A percentile compares a stretch with the other conserved stretches of the same genome.
Evolutionary conservation across 2,113 vertebrate genomes (phyloP).

Genomic region (Gyps fulvus): DNA sequence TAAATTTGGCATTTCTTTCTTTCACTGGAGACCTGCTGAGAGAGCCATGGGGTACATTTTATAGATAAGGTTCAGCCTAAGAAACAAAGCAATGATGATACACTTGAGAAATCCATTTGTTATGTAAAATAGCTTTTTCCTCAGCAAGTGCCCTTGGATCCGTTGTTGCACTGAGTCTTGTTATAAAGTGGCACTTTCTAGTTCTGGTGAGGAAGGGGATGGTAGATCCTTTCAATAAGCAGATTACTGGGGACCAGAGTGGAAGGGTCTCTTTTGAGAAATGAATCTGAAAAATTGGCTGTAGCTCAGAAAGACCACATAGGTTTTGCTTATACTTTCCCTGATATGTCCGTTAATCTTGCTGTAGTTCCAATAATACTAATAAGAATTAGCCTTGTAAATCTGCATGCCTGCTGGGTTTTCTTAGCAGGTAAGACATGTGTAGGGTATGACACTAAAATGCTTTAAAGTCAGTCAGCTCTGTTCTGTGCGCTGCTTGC

Average conservation of each 20-base stretch:
- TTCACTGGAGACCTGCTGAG: not conserved
- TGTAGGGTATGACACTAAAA: not conserved
- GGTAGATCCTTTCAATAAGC: not conserved
- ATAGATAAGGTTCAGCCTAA: not conserved
- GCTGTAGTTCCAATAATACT: not conserved
- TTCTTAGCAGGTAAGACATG: not conserved
- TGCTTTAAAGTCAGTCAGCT: not conserved
- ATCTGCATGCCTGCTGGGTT: not conserved
- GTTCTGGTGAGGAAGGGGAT: not conserved
- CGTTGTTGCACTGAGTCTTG: not conserved
- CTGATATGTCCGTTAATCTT: not conserved
- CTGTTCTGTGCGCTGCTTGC: not conserved
- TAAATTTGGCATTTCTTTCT: not conserved
- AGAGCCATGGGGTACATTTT: not conserved
- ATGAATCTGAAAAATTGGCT: not conserved
- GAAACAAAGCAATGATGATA: not conserved
- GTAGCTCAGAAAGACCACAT: not conserved
- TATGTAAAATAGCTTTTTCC: not conserved
- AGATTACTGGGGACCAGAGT: not conserved
- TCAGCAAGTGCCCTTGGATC: not conserved
- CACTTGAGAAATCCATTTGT: constrained; percentile 1
- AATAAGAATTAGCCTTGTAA: constrained; percentile 21
- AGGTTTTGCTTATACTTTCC: not conserved
- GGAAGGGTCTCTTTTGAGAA: not conserved
- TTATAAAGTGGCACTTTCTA: not conserved